A percentile compares a stretch with the other conserved stretches of the same genome.
phyloP scores from a whole-genome alignment of 2,888 invertebrate species.

The Hypena proboscidalis region DNA sequence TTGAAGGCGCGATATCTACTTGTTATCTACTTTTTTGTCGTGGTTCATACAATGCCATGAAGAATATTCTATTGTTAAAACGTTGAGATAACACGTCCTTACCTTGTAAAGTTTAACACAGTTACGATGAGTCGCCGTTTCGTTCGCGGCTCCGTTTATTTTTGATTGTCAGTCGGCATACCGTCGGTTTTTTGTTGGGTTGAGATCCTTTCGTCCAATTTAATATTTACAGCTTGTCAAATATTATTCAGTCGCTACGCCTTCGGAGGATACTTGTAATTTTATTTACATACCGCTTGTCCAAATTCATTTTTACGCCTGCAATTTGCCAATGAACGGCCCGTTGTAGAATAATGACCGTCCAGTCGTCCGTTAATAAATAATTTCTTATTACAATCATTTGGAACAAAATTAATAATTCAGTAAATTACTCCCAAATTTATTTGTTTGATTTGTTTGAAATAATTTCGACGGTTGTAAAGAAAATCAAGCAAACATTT shows the following conservation, averaged over 20 bases:
- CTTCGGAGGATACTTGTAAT: slow-evolving; percentile 60
- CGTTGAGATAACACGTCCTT: slow-evolving; percentile 66
- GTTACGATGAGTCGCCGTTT: slow-evolving; percentile 71
- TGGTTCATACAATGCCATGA: slow-evolving; percentile 60
- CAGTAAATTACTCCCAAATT: slow-evolving; percentile 5
- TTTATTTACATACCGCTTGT: slow-evolving; percentile 64
- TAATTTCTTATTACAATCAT: slow-evolving; percentile 46
- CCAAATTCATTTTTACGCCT: slow-evolving; percentile 62
- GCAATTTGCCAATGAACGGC: slow-evolving; percentile 58
- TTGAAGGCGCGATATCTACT: slow-evolving; percentile 59
- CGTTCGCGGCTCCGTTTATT: slow-evolving; percentile 46
- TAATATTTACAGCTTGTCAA: slow-evolving; percentile 77
- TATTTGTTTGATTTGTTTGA: slow-evolving; percentile 1
- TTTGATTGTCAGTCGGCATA: slow-evolving; percentile 58
- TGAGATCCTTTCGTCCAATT: slow-evolving; percentile 67
- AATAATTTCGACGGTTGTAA: too few species aligned
- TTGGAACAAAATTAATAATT: slow-evolving; percentile 14
- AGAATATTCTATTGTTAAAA: slow-evolving; percentile 73
- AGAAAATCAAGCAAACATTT: too few species aligned
- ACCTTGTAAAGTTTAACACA: slow-evolving; percentile 69
- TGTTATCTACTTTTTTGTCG: slow-evolving; percentile 63
- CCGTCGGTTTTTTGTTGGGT: slow-evolving; percentile 59
- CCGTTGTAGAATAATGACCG: slow-evolving; percentile 46
- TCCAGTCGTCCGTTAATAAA: slow-evolving; percentile 37
- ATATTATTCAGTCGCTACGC: slow-evolving; percentile 67